Conservation (phyloP, 2,113 vertebrate species). For the Pseudonaja textilis region DNA sequence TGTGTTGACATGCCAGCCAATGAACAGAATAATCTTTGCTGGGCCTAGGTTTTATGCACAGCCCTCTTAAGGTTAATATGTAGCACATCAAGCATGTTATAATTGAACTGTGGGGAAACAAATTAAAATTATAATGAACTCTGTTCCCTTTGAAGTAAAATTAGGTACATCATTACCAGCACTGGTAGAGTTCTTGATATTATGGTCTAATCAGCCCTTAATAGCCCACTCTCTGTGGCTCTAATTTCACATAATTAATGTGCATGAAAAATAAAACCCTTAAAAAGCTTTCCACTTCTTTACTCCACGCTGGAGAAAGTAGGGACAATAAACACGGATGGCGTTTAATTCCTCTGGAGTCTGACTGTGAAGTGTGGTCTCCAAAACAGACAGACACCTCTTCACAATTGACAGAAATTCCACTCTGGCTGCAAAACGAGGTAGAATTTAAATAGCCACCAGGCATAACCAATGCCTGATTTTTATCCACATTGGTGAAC, state of each 20-base stretch:
- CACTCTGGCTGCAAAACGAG: neutral
- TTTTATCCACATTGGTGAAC: neutral
- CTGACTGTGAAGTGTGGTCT: neutral
- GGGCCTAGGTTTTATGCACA: constrained; percentile 35
- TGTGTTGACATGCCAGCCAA: neutral
- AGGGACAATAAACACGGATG: constrained; percentile 35
- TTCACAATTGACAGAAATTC: neutral
- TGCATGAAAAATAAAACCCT: constrained; percentile 58
- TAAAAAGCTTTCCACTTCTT: constrained; percentile 55
- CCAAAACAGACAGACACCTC: neutral
- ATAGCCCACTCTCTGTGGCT: constrained; percentile 52
- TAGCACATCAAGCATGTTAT: constrained; percentile 56
- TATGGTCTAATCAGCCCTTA: constrained; percentile 62
- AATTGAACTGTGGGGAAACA: constrained; percentile 71
- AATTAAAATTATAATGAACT: constrained; percentile 74
- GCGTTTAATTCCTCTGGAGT: constrained; percentile 30
- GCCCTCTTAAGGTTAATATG: constrained; percentile 58
- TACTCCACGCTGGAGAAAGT: constrained; percentile 51
- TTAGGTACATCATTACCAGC: constrained; percentile 53
- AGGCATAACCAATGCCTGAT: neutral
- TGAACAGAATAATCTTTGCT: constrained; percentile 19
- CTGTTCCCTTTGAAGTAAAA: constrained; percentile 66
- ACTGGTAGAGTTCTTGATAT: constrained; percentile 58
- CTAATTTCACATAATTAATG: constrained; percentile 70
- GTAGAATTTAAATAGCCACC: too few species aligned